A percentile compares a stretch with the other conserved stretches of the same genome.
Conservation (phyloP, 2,797 vertebrate genomes). For the Scyliorhinus canicula region DNA sequence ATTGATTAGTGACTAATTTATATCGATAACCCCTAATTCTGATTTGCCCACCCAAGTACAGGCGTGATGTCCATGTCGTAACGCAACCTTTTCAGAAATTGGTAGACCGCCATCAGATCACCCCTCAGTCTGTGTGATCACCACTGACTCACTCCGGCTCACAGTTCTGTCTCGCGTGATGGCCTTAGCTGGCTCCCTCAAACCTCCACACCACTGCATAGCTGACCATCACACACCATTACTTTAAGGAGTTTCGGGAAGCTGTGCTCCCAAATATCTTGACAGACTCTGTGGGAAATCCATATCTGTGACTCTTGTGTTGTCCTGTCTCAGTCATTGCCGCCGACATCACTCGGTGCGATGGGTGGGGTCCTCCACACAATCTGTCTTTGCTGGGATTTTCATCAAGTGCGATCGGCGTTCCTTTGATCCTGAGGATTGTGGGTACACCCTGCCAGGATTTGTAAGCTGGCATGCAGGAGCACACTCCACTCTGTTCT, state of each 20-base stretch:
- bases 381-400: background rate
- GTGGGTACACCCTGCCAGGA: background rate
- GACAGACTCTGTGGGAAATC: too few relatives aligned
- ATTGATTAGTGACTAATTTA: too few relatives aligned
- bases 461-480: background rate
- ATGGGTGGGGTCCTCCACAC: background rate
- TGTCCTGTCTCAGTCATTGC: too few relatives aligned
- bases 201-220: background rate
- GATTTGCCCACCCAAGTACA: too few relatives aligned
- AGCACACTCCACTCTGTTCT: background rate
- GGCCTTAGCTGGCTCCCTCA: background rate
- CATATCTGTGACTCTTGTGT: background rate
- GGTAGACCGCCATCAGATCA: too few relatives aligned
- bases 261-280: too few relatives aligned
- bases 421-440: background rate
- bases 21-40: too few relatives aligned
- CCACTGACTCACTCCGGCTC: background rate
- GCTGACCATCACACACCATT: too few relatives aligned
- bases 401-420: background rate
- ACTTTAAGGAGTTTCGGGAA: too few relatives aligned
- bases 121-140: background rate
- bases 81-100: too few relatives aligned
- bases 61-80: too few relatives aligned
- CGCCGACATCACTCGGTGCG: too few relatives aligned
- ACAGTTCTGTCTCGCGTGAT: background rate